A percentile compares a stretch with the other conserved stretches of the same genome.
Evolutionary conservation across 2,797 vertebrate species (phyloP).

Genomic region (Spinus pinus): DNA sequence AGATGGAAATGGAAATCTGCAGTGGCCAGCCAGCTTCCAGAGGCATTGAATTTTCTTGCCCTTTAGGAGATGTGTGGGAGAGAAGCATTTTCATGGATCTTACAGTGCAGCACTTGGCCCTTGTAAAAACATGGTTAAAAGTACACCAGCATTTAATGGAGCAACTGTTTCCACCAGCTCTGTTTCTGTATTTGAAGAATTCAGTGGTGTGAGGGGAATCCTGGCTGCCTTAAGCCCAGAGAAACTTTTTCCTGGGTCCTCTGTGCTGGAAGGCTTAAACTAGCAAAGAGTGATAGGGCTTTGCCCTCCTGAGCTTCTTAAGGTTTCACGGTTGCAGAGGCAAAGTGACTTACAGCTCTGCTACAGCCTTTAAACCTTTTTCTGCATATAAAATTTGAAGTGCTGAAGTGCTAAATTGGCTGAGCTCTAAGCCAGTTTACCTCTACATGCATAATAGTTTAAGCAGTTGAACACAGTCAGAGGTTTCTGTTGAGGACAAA

Average conservation of each 20-base stretch:
- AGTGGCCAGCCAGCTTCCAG: background rate
- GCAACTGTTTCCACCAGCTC: background rate
- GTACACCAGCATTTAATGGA: background rate
- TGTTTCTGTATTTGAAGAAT: background rate
- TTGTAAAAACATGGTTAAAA: background rate
- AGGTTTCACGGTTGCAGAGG: background rate
- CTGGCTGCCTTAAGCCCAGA: background rate
- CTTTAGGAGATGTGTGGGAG: background rate
- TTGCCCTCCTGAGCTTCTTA: constrained; percentile 15
- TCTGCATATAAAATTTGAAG: constrained; percentile 10
- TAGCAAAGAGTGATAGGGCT: background rate
- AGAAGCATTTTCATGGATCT: background rate
- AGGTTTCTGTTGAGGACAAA: background rate
- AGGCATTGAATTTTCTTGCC: background rate
- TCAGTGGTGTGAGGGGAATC: background rate
- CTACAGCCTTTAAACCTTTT: constrained; percentile 13
- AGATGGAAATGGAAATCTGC: background rate
- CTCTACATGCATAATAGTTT: background rate
- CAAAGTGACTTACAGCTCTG: constrained; percentile 31
- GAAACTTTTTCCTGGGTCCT: background rate
- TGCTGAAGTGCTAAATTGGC: constrained; percentile 17
- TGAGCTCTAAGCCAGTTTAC: constrained; percentile 28
- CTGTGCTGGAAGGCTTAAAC: background rate
- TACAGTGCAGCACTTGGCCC: background rate
- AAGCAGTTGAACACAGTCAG: background rate